Evolutionary conservation across 2,888 invertebrate genomes (phyloP).

Genomic region (Drepanosiphum platanoidis): DNA sequence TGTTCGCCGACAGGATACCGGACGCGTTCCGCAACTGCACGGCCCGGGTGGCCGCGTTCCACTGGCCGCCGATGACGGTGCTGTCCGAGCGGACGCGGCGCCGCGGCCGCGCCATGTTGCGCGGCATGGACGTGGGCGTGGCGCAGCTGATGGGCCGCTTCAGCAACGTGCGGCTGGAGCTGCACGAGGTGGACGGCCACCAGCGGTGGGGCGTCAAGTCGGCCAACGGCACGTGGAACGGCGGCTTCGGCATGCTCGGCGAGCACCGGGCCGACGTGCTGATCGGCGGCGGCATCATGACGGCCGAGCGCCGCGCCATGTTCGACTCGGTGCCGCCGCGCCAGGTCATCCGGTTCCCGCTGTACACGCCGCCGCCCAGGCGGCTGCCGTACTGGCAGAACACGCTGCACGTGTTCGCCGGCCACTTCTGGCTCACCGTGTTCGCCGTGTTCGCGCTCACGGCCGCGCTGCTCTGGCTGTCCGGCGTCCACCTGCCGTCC

Average conservation of each 20-base stretch:
- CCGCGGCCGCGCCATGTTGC: not conserved
- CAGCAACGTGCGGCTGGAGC: constrained; percentile 33
- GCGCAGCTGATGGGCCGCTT: constrained; percentile 43
- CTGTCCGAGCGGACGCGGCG: constrained; percentile 15
- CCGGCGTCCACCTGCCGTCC: constrained; percentile 14
- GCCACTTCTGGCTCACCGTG: constrained; percentile 52
- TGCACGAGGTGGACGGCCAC: not conserved
- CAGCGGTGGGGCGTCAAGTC: constrained; percentile 60
- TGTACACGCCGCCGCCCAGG: constrained; percentile 52
- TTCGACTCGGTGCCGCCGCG: constrained; percentile 42
- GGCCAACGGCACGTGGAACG: constrained; percentile 62
- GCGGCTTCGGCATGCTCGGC: constrained; percentile 56
- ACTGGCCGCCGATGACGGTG: constrained; percentile 60
- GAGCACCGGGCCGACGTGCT: constrained; percentile 49
- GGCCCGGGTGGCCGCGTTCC: constrained; percentile 53
- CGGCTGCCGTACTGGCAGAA: constrained; percentile 63
- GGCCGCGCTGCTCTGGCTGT: constrained; percentile 47
- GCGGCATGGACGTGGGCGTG: constrained; percentile 55
- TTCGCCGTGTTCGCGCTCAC: constrained; percentile 43
- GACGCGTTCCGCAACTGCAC: constrained; percentile 26
- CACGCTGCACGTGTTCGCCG: constrained; percentile 61
- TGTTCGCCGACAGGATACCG: constrained; percentile 25
- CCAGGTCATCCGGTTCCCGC: constrained; percentile 48
- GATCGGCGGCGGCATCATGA: constrained; percentile 55
- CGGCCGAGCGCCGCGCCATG: constrained; percentile 33